Evolutionary conservation across 2,888 invertebrate genomes (phyloP).

Genomic region (Rotaria sp.): DNA sequence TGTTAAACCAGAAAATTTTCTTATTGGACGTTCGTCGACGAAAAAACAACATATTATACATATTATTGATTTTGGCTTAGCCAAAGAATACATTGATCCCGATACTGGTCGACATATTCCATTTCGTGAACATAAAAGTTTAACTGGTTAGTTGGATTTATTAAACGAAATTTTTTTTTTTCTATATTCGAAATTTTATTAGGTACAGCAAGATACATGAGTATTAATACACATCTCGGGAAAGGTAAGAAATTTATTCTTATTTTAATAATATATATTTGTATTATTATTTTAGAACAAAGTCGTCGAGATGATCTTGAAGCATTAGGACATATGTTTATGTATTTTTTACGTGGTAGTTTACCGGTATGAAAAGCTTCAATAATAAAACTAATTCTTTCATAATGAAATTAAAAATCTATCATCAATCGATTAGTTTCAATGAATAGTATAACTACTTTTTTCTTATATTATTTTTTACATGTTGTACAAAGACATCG

Average conservation of each 20-base stretch:
- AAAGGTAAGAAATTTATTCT: conserved; percentile 64
- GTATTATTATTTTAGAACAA: conserved; percentile 65
- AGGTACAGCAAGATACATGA: conserved; percentile 98
- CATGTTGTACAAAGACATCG: not conserved
- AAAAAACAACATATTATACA: conserved; percentile 97
- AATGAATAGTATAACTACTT: not conserved
- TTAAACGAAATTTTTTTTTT: not conserved
- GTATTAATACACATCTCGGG: conserved; percentile 99
- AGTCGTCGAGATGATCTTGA: conserved; percentile 97
- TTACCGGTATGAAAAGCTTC: conserved; percentile 63
- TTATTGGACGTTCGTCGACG: conserved; percentile 91
- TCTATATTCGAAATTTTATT: not conserved
- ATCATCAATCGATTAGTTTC: not conserved
- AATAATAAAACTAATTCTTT: not conserved
- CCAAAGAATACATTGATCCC: conserved; percentile 99
- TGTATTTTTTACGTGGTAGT: conserved; percentile 99
- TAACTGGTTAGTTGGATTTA: conserved; percentile 64
- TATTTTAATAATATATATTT: not conserved
- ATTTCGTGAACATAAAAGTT: conserved; percentile 99
- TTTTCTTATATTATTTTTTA: not conserved
- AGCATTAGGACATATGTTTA: conserved; percentile 99
- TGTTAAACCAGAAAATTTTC: conserved; percentile 98
- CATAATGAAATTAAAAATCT: too few relatives aligned
- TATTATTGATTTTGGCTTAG: conserved; percentile 99
- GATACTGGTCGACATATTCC: conserved; percentile 90